Evolutionary conservation across 2,113 vertebrate species (phyloP), one percentile per base, ranked within the genome.

Genomic region (Corapipo altera): DNA sequence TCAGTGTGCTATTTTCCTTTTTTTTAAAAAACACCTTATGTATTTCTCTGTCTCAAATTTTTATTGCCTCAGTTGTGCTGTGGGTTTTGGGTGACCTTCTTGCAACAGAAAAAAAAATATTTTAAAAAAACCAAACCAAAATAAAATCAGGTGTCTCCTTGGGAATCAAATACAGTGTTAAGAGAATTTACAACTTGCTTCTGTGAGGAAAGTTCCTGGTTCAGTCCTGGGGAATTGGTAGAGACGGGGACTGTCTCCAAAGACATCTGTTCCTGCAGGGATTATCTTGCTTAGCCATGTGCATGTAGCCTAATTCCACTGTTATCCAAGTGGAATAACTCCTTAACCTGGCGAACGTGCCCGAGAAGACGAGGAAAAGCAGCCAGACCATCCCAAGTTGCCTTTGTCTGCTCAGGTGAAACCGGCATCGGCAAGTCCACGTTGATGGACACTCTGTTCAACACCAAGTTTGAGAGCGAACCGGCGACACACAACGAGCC

Each of bases 391-490:
- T 9, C 1, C 73, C 72, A 89, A 0, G 0, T 14, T 24, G 5
- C 51, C 24, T 93, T 43, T 95, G 46, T 54, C 24, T 69, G 24
- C 84, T 3, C 94, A 98, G 98, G 98, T 0, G 98, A 98, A 79
- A 98, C 98, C 0, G 98, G 98, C 91, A 98, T 98, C 2, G 98
- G 98, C 76, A 98, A 98, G 86, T 98, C 98, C 1, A 98, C 98
- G 0, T 70, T 98, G 95, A 98, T 98, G 98, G 98, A 98, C 94
- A 98, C 98, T 7, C 97, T 98, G 87, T 98, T 98, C 97, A 98
- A 98, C 67, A 98, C 98, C 17, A 98, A 98, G 93, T 98, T 98
- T 69, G 98, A 98, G 97, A 97, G 98, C 10, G 98, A 98, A 51
- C 98, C 98, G 10, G 98, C 98, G 2, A 98, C 98, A 27, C 98